Conservation (phyloP, 2,113 vertebrate species). For the Paradisaea rubra region DNA sequence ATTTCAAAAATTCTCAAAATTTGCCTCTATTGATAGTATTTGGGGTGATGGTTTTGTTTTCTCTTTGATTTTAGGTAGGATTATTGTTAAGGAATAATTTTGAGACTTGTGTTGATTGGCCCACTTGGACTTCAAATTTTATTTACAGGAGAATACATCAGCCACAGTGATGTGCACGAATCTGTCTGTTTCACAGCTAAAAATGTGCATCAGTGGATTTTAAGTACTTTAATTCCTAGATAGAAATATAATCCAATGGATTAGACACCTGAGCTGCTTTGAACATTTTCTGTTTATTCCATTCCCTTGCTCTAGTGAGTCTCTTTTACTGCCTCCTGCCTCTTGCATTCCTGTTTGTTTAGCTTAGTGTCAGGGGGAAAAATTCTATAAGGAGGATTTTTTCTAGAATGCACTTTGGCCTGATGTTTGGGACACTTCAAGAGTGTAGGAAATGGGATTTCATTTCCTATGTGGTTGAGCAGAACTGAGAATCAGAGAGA, state of each 20-base stretch:
- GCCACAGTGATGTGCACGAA: neutral
- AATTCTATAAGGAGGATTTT: neutral
- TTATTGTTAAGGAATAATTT: neutral
- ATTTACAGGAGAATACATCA: neutral
- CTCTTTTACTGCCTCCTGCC: neutral
- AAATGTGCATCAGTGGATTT: neutral
- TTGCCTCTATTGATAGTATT: neutral
- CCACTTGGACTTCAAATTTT: neutral
- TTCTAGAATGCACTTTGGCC: neutral
- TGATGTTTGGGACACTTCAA: neutral
- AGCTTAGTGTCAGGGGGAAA: neutral
- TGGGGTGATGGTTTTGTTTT: neutral
- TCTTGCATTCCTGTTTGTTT: neutral
- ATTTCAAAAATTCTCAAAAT: neutral
- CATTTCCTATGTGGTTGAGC: neutral
- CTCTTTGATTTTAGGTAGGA: neutral
- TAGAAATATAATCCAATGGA: neutral
- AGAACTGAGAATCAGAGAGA: neutral
- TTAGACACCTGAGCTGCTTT: neutral
- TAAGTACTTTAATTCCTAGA: neutral
- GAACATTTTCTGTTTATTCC: neutral
- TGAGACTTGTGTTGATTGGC: neutral
- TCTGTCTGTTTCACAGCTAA: neutral
- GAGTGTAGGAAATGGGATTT: neutral
- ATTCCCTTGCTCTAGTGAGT: neutral